Conservation (phyloP, 2,888 invertebrate genomes). For the Melieria picta region DNA sequence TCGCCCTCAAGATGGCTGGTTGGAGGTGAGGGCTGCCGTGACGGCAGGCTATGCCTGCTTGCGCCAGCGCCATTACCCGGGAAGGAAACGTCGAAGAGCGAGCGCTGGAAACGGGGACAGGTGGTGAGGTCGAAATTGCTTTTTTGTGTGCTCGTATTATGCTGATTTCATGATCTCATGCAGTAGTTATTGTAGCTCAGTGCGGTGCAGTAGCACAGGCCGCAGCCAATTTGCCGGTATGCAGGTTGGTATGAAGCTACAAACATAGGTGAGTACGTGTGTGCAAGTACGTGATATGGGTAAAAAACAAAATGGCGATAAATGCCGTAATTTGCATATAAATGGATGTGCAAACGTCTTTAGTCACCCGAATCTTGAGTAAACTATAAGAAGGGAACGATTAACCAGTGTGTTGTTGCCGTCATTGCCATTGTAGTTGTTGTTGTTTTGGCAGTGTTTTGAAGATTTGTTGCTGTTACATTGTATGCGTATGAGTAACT, state of each 20-base stretch:
- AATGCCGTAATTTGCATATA: conserved; percentile 44
- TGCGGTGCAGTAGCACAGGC: too few species aligned
- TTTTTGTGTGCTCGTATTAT: conserved; percentile 8
- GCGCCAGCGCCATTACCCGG: conserved; percentile 22
- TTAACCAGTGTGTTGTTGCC: conserved; percentile 32
- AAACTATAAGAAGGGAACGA: conserved; percentile 42
- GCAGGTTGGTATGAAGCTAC: neutral
- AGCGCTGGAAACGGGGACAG: neutral
- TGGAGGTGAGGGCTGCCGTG: conserved; percentile 7
- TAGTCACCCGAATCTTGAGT: conserved; percentile 49
- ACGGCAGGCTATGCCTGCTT: neutral
- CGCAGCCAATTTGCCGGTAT: neutral
- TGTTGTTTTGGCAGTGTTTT: conserved; percentile 2
- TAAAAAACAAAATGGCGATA: conserved; percentile 40
- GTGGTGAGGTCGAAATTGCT: conserved; percentile 12
- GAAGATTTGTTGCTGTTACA: neutral
- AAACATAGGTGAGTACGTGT: neutral
- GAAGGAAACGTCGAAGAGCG: conserved; percentile 30
- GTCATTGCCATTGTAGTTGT: conserved; percentile 14
- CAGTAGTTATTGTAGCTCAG: neutral
- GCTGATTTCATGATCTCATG: conserved; percentile 37
- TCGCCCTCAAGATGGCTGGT: too few species aligned
- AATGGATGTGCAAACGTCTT: conserved; percentile 44
- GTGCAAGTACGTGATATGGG: neutral
- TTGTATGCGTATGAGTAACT: conserved; percentile 13